Evolutionary conservation across 2,888 invertebrate genomes (phyloP).

Genomic region (Andricus curvator): DNA sequence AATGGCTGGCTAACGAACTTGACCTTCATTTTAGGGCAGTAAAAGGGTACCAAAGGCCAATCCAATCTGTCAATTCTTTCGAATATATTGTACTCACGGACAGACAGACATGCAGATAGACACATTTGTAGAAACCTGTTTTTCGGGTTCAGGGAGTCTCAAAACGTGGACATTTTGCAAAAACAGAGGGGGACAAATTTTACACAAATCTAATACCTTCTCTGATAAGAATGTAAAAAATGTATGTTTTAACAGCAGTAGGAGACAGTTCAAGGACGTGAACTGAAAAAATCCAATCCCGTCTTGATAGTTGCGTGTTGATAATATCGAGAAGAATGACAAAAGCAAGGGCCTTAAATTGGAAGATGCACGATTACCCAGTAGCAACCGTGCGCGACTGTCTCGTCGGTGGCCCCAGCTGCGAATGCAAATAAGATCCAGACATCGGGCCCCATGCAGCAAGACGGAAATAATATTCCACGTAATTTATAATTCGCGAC

Average conservation of each 20-base stretch:
- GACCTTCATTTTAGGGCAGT: too few relatives aligned
- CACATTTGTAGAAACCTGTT: too few relatives aligned
- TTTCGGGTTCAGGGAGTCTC: too few relatives aligned
- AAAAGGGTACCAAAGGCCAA: too few relatives aligned
- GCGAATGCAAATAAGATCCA: conserved; percentile 19
- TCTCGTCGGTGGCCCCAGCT: conserved; percentile 5
- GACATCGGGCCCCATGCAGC: not conserved
- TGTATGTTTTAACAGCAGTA: not conserved
- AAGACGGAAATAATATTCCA: conserved; percentile 25
- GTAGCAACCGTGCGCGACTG: conserved; percentile 14
- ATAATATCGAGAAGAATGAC: conserved; percentile 18
- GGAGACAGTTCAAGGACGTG: conserved; percentile 3
- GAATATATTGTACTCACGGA: too few relatives aligned
- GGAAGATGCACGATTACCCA: conserved; percentile 21
- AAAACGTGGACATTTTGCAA: too few relatives aligned
- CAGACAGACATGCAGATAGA: too few relatives aligned
- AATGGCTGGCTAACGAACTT: too few relatives aligned
- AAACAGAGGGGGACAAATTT: too few relatives aligned
- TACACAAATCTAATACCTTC: too few relatives aligned
- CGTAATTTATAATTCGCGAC: conserved; percentile 27
- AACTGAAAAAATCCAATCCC: not conserved
- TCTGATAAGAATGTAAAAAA: too few relatives aligned
- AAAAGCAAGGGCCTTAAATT: conserved; percentile 20
- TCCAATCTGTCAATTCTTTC: too few relatives aligned
- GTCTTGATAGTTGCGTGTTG: conserved; percentile 6